Evolutionary conservation across 2,888 invertebrate species (phyloP).

Genomic region (Globia sparganii): DNA sequence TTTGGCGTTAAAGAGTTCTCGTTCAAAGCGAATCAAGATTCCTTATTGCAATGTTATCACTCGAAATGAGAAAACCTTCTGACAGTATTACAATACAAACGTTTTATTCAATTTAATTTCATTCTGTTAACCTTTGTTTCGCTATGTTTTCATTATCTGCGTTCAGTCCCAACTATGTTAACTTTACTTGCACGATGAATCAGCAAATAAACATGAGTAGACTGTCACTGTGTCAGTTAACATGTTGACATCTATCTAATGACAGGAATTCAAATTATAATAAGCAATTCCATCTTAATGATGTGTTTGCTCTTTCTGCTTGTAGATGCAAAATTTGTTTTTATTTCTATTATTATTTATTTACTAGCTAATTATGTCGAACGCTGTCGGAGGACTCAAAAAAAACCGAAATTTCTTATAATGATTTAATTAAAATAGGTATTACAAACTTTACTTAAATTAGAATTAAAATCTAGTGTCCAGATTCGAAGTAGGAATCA

Average conservation of each 20-base stretch:
- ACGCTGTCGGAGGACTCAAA: no score
- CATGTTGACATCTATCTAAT: neutral
- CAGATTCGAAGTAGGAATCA: no score
- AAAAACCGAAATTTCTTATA: no score
- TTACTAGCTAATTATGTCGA: no score
- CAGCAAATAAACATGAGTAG: neutral
- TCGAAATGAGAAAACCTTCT: neutral
- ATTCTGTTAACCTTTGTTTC: neutral
- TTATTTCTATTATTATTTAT: no score
- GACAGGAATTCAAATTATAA: neutral
- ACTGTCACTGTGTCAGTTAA: neutral
- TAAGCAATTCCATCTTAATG: no score
- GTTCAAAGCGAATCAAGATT: constrained; percentile 19
- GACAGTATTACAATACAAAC: neutral
- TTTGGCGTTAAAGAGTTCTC: constrained; percentile 39
- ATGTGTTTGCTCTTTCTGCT: no score
- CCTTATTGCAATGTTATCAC: constrained; percentile 29
- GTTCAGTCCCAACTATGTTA: neutral
- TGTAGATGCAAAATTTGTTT: no score
- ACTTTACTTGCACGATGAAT: neutral
- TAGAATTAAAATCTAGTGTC: no score
- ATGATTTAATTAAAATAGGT: no score
- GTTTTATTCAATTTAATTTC: constrained; percentile 34
- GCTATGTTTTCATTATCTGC: neutral
- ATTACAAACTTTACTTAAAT: no score